phyloP scores from a whole-genome alignment of 2,797 vertebrate genomes.

The Oreortyx pictus region DNA sequence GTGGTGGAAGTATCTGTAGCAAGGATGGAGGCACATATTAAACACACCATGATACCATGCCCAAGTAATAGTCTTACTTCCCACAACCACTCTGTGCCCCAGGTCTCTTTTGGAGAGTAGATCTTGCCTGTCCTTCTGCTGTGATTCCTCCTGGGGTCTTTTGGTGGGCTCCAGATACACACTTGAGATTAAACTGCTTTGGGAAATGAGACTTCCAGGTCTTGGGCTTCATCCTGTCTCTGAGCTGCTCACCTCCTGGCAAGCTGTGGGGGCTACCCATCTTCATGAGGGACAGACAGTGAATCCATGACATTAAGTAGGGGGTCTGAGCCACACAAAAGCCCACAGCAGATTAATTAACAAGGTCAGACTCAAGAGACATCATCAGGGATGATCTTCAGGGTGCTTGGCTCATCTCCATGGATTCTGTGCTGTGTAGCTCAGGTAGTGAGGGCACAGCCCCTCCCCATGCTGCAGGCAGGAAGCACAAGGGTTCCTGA shows the following conservation, averaged over 20 bases:
- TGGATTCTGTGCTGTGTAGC: accelerated
- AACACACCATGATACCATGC: neutral
- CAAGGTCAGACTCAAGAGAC: neutral
- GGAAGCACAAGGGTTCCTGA: neutral
- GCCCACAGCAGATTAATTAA: neutral
- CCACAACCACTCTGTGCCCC: accelerated
- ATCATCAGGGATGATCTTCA: neutral
- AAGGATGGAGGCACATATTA: neutral
- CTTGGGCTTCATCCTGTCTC: neutral
- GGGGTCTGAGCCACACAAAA: accelerated
- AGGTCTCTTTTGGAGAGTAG: neutral
- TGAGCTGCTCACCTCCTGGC: neutral
- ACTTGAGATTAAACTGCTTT: neutral
- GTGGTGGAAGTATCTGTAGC: neutral
- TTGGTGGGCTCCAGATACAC: neutral
- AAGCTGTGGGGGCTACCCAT: neutral
- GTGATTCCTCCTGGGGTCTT: neutral
- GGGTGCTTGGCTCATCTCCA: accelerated
- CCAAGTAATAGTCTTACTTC: neutral
- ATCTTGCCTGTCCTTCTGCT: neutral
- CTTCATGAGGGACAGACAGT: neutral
- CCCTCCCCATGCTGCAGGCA: neutral
- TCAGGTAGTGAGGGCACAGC: accelerated
- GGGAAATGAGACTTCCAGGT: neutral
- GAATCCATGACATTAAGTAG: neutral